Base-by-base conservation (phyloP, 2,888 invertebrate genomes). In the Lamellibrachia satsuma region DNA sequence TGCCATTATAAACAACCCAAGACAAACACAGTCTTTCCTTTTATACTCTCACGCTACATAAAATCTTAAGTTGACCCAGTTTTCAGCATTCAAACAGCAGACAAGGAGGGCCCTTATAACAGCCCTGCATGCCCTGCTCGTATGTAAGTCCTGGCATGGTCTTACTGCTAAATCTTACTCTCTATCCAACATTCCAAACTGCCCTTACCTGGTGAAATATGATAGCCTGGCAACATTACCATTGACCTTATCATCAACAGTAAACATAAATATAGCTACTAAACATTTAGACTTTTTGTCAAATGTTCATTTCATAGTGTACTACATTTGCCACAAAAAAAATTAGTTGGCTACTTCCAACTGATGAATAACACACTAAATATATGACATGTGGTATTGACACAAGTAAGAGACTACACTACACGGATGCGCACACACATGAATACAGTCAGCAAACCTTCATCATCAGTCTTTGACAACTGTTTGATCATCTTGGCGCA, bases 401-500 rank as follows among this genome's bases (percentile, higher is more conserved):
- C 75, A 75, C 22, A 15, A 75, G 75, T 11, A 75, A 15, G 22
- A 75, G 3, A 22, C n/a, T 75, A 22, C 75, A 75, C 75, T n/a
- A 11, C 75, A 75, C 22, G 22, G 15, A 75, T n/a, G 4, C 75
- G 2, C 22, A 75, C 75, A 75, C 57, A 57, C 57, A 57, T 15
- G 15, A 90, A 91, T 90, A 90, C n/a, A 90, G 15, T 3, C 52
- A 91, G 15, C 51, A 15, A 52, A 91, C 91, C 91, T 91, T 91
- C 52, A 52, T 91, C 39, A 95, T 98, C 96, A 92, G 95, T 94
- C 93, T 96, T 96, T 93, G 95, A 94, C 90, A 96, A 94, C 57
- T 95, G 95, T 96, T 99, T 99, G 52, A 99, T 98, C 93, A 99
- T 97, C 97, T 99, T 98, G 1, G 99, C 99, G 94, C 98, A 98